These are phyloP conservation scores for Anastatus disparis DNA, from an alignment of 1,140 invertebrate genomes.

Conservation along the genomic window DNA sequence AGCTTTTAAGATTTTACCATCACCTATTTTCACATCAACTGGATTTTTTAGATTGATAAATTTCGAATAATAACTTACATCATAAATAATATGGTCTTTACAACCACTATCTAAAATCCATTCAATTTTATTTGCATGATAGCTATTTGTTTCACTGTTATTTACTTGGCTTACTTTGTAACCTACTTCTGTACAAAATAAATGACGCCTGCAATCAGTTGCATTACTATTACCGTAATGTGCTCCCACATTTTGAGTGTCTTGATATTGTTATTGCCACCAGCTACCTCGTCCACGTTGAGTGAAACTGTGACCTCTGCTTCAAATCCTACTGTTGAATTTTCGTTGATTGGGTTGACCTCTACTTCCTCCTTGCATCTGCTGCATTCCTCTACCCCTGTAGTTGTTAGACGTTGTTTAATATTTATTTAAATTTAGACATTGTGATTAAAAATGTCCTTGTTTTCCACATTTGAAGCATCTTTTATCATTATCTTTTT, in stretches of 20 bases:
- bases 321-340: too few relatives aligned
- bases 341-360: too few relatives aligned
- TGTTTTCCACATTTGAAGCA: not conserved
- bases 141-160: not conserved
- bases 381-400: not conserved
- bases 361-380: not conserved
- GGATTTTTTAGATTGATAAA: not conserved
- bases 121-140: not conserved
- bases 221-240: not conserved
- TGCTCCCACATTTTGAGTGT: not conserved
- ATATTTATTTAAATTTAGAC: too few relatives aligned
- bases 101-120: slow-evolving; percentile 13
- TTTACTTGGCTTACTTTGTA: too few relatives aligned
- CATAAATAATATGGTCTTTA: not conserved
- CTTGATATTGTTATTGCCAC: too few relatives aligned
- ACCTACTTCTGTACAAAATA: not conserved
- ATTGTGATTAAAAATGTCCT: not conserved
- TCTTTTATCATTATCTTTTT: slow-evolving; percentile 11
- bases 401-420: too few relatives aligned
- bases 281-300: too few relatives aligned
- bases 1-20: not conserved
- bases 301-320: too few relatives aligned
- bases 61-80: not conserved
- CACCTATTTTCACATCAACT: not conserved
- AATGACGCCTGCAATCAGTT: not conserved